Evolutionary conservation across 2,113 vertebrate species (phyloP).

Genomic region (Stigmatopora nigra): DNA sequence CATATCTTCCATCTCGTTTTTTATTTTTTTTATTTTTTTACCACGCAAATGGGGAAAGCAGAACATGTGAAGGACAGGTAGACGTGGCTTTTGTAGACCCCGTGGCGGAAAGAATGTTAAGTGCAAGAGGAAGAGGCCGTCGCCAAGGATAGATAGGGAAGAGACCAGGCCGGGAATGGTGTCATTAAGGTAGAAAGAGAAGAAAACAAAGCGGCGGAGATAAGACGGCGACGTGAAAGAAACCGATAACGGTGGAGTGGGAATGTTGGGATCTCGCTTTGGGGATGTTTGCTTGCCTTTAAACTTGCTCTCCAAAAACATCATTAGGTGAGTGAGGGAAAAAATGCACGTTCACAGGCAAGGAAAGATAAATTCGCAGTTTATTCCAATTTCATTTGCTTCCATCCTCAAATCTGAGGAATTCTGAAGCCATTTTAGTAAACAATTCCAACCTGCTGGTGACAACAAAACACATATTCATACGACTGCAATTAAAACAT

Average conservation of each 20-base stretch:
- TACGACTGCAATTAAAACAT: background rate
- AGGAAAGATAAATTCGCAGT: constrained; percentile 43
- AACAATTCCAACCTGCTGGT: constrained; percentile 10
- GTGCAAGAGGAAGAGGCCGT: constrained; percentile 24
- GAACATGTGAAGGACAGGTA: constrained; percentile 42
- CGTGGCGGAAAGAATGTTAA: constrained; percentile 1
- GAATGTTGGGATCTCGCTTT: constrained; percentile 6
- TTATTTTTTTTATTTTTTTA: constrained; percentile 59
- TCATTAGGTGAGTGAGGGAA: background rate
- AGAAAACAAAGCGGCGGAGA: constrained; percentile 43
- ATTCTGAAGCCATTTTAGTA: background rate
- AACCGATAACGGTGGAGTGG: constrained; percentile 9
- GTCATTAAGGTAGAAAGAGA: constrained; percentile 25
- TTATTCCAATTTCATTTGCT: constrained; percentile 49
- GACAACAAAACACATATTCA: constrained; percentile 27
- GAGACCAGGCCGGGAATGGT: constrained; percentile 24
- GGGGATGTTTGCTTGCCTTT: constrained; percentile 1
- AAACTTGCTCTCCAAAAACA: background rate
- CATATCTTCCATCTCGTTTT: constrained; percentile 46
- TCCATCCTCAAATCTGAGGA: constrained; percentile 9
- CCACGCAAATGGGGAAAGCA: constrained; percentile 52
- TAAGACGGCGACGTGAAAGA: constrained; percentile 28
- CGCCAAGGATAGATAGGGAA: constrained; percentile 25
- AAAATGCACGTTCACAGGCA: background rate
- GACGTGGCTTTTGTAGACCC: background rate